These are phyloP conservation scores for Anguilla rostrata DNA, from an alignment of 2,113 vertebrate species.

Conservation along the genomic window DNA sequence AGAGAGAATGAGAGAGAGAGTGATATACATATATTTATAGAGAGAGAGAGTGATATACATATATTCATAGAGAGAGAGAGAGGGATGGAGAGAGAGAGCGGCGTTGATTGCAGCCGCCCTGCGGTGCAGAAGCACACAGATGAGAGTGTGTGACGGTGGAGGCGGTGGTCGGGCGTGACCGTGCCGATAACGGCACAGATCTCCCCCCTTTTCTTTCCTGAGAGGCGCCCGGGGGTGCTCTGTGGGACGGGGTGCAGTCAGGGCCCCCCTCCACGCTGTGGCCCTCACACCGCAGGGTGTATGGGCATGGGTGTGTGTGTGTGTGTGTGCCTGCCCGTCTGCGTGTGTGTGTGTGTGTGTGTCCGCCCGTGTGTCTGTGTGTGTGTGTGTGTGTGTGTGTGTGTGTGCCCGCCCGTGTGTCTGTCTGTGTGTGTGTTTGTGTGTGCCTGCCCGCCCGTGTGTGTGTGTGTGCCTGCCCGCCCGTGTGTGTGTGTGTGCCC, in stretches of 20 bases:
- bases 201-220: not conserved
- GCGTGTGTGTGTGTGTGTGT: constrained; percentile 2
- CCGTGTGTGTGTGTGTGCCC: too few species aligned
- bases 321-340: not conserved
- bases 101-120: not conserved
- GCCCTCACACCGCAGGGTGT: not conserved
- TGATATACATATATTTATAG: too few species aligned
- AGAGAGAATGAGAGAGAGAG: too few species aligned
- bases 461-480: too few species aligned
- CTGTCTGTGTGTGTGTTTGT: not conserved
- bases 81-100: constrained; percentile 21
- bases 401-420: not conserved
- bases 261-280: not conserved
- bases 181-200: not conserved
- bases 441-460: not conserved
- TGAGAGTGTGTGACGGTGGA: not conserved
- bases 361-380: not conserved
- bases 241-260: not conserved
- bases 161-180: not conserved
- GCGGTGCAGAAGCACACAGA: not conserved
- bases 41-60: too few species aligned
- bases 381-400: not conserved
- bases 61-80: too few species aligned
- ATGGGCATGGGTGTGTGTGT: not conserved
- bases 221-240: not conserved